Conservation (phyloP, 2,888 invertebrate species). For the Muschampia plurimacula region DNA sequence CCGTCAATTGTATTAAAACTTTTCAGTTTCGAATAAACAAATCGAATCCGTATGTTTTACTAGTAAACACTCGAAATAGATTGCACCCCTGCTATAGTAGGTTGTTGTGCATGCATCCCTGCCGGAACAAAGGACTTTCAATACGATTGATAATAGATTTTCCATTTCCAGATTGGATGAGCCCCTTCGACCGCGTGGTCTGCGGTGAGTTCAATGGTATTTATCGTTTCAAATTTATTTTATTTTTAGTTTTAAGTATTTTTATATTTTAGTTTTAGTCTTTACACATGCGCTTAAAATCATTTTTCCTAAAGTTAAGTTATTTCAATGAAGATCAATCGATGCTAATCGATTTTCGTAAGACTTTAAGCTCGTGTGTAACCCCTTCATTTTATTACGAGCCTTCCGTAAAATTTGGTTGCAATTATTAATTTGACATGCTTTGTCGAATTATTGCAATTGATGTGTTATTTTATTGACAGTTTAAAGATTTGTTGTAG, state of each 20-base stretch:
- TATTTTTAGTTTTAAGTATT: conserved; percentile 81
- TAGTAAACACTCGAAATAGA: conserved; percentile 27
- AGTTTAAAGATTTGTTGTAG: conserved; percentile 7
- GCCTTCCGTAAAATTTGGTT: conserved; percentile 70
- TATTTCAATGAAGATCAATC: background rate
- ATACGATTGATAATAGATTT: conserved; percentile 87
- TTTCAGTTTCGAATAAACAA: conserved; percentile 24
- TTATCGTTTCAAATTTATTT: conserved; percentile 88
- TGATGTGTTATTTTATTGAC: conserved; percentile 27
- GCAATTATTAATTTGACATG: conserved; percentile 77
- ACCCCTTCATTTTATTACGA: conserved; percentile 48
- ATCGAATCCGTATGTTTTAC: conserved; percentile 14
- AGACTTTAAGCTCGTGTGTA: conserved; percentile 54
- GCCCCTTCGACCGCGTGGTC: conserved; percentile 97
- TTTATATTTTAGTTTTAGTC: conserved; percentile 51
- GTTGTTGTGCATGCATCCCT: conserved; percentile 66
- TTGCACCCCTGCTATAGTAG: conserved; percentile 21
- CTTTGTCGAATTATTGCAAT: conserved; percentile 70
- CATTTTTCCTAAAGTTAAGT: background rate
- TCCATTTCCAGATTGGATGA: conserved; percentile 96
- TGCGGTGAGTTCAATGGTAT: conserved; percentile 97
- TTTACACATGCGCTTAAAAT: conserved; percentile 36
- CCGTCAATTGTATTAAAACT: conserved; percentile 17
- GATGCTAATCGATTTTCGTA: background rate
- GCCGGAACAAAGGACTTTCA: conserved; percentile 77